These are phyloP conservation scores for Crenichthys baileyi DNA, from an alignment of 2,797 vertebrate species.

Conservation along the genomic window DNA sequence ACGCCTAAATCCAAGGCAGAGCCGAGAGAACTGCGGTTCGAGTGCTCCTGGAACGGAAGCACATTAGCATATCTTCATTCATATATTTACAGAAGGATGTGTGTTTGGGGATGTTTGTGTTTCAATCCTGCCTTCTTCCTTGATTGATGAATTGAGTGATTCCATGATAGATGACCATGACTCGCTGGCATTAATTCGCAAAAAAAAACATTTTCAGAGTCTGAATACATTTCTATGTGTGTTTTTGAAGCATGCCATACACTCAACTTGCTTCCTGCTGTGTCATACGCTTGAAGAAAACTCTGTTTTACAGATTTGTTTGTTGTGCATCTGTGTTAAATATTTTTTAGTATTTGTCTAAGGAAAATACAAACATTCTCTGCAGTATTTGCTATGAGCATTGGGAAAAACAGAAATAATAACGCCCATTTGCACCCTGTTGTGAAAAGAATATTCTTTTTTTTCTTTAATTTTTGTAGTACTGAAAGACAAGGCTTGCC, in stretches of 20 bases:
- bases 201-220: constrained; percentile 1
- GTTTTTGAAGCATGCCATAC: neutral
- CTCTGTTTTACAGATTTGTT: constrained; percentile 29
- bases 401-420: constrained; percentile 19
- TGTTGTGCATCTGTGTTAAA: constrained; percentile 12
- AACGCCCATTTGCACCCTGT: constrained; percentile 16
- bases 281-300: constrained; percentile 24
- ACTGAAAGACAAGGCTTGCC: constrained; percentile 3
- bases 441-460: constrained; percentile 24
- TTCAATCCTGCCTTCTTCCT: constrained; percentile 16
- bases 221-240: neutral
- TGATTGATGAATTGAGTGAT: constrained; percentile 35
- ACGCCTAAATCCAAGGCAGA: constrained; percentile 35
- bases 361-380: constrained; percentile 17
- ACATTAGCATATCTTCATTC: constrained; percentile 52
- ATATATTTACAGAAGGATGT: constrained; percentile 44
- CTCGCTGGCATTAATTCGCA: constrained; percentile 7
- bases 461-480: neutral
- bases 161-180: constrained; percentile 27
- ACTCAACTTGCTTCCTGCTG: constrained; percentile 17
- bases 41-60: constrained; percentile 47
- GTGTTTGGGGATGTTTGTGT: constrained; percentile 17
- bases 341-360: constrained; percentile 26
- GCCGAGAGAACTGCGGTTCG: constrained; percentile 30
- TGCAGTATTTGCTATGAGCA: constrained; percentile 16